These are phyloP conservation scores for Asbolus verrucosus DNA, from an alignment of 1,140 invertebrate species.

Conservation along the genomic window DNA sequence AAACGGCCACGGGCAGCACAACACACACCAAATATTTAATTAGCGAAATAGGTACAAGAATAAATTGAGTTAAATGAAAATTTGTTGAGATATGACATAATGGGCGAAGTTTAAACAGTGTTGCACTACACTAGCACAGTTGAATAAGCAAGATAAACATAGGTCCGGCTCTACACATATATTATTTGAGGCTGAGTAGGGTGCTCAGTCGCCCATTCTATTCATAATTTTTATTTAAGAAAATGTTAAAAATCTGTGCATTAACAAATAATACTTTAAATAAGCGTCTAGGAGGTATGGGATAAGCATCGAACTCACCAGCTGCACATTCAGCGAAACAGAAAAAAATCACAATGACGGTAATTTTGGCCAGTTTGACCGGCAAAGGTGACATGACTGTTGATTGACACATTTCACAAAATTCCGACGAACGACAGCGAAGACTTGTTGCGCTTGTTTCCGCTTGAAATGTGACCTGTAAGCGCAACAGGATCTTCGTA, in stretches of 20 bases:
- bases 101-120: neutral
- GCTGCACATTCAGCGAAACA: conserved; percentile 60
- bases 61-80: no score
- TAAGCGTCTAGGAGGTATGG: no score
- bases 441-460: conserved; percentile 44
- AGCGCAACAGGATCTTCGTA: conserved; percentile 28
- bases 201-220: no score
- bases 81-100: neutral
- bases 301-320: conserved; percentile 59
- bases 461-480: neutral
- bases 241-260: no score
- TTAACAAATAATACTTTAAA: no score
- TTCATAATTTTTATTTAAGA: no score
- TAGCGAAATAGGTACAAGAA: no score
- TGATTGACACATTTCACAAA: conserved; percentile 29
- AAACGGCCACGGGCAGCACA: no score
- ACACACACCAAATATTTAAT: no score
- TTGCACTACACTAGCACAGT: neutral
- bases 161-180: neutral
- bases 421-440: conserved; percentile 37
- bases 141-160: neutral
- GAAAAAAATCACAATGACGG: conserved; percentile 53
- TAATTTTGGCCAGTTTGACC: conserved; percentile 55
- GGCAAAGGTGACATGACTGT: conserved; percentile 48
- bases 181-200: no score